Evolutionary conservation across 2,888 invertebrate genomes (phyloP).

Genomic region (Julus scanicus): DNA sequence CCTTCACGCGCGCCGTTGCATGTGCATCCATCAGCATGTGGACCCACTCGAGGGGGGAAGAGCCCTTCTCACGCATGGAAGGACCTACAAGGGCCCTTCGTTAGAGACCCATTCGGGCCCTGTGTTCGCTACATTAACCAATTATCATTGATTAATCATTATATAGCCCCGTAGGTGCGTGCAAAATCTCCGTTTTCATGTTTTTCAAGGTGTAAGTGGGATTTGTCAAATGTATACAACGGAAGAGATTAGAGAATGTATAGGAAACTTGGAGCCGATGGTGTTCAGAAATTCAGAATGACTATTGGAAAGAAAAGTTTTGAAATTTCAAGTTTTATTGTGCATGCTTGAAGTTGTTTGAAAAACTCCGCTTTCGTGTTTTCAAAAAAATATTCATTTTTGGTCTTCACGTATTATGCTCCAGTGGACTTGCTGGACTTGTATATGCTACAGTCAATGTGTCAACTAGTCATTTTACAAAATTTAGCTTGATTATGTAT

Average conservation of each 20-base stretch:
- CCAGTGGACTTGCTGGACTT: too few relatives aligned
- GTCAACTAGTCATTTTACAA: too few relatives aligned
- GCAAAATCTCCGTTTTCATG: neutral
- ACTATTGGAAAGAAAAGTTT: neutral
- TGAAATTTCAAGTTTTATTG: too few relatives aligned
- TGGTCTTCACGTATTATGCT: too few relatives aligned
- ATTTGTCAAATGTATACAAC: neutral
- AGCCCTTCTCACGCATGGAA: neutral
- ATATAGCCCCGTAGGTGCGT: conserved; percentile 1
- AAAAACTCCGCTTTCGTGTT: too few relatives aligned
- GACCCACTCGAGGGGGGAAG: neutral
- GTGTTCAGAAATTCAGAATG: neutral
- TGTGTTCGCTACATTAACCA: conserved; percentile 26
- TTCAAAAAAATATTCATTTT: too few relatives aligned
- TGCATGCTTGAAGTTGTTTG: too few relatives aligned
- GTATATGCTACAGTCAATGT: too few relatives aligned
- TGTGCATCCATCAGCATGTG: conserved; percentile 17
- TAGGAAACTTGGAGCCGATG: too few relatives aligned
- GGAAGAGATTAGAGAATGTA: neutral
- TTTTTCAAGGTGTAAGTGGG: neutral
- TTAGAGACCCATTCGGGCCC: neutral
- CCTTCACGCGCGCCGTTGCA: conserved; percentile 26
- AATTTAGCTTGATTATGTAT: too few relatives aligned
- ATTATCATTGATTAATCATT: conserved; percentile 26
- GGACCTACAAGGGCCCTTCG: neutral